Evolutionary conservation across 2,113 vertebrate genomes (phyloP).

Genomic region (Elephantulus edwardii): DNA sequence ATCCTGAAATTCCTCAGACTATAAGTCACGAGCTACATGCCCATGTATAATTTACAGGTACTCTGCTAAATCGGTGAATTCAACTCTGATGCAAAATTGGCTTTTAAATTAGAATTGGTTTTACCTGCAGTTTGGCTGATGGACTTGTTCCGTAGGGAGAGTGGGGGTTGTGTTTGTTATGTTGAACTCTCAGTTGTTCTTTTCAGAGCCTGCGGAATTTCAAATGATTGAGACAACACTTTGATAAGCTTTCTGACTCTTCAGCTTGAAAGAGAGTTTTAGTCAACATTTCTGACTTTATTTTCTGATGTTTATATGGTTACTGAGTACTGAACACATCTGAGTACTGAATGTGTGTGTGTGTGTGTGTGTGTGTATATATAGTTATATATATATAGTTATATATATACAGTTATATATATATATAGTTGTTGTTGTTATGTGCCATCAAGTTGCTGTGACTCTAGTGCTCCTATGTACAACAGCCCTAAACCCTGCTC

Average conservation of each 20-base stretch:
- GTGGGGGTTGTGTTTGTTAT: background rate
- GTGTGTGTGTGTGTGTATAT: no score
- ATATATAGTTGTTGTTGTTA: no score
- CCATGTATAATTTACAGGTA: slow-evolving; percentile 63
- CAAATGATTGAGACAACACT: background rate
- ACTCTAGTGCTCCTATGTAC: no score
- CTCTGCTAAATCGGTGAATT: slow-evolving; percentile 54
- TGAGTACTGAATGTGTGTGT: no score
- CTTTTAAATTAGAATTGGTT: slow-evolving; percentile 37
- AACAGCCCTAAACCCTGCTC: no score
- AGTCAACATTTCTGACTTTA: background rate
- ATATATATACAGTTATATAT: no score
- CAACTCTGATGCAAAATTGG: slow-evolving; percentile 31
- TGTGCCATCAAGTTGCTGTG: no score
- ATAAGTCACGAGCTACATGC: slow-evolving; percentile 9
- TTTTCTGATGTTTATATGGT: background rate
- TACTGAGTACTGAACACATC: background rate
- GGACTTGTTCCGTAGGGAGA: background rate
- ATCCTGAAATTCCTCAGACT: slow-evolving; percentile 55
- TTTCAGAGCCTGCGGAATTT: background rate
- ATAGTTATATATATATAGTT: no score
- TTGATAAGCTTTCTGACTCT: slow-evolving; percentile 1
- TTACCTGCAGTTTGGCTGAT: slow-evolving; percentile 15
- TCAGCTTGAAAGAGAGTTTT: background rate
- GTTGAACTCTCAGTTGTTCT: background rate